phyloP scores from a whole-genome alignment of 2,888 invertebrate species.

The Tubiluchus corallicola region DNA sequence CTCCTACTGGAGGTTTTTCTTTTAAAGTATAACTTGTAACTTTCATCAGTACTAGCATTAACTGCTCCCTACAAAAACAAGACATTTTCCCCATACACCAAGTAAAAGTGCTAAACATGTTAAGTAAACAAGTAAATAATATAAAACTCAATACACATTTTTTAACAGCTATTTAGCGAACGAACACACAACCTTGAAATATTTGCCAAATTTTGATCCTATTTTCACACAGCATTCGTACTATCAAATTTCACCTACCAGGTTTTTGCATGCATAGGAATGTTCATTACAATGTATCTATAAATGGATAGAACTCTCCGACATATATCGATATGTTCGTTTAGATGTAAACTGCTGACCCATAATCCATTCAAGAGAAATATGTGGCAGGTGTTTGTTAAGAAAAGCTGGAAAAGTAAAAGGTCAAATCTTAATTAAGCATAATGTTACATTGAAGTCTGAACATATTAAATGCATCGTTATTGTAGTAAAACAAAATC shows the following conservation, averaged over 20 bases:
- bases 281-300: conserved; percentile 90
- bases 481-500: too few species aligned
- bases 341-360: conserved; percentile 43
- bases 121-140: background rate
- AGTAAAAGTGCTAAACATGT: background rate
- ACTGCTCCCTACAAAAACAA: conserved; percentile 49
- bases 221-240: too few species aligned
- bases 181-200: too few species aligned
- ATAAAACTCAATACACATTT: background rate
- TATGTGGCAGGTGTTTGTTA: conserved; percentile 85
- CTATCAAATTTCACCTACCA: conserved; percentile 61
- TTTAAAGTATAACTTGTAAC: conserved; percentile 71
- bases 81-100: background rate
- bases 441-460: too few species aligned
- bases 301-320: conserved; percentile 89
- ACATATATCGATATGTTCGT: conserved; percentile 87
- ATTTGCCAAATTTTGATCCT: too few species aligned
- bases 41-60: conserved; percentile 64
- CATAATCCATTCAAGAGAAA: conserved; percentile 49
- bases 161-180: too few species aligned
- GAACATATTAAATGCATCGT: too few species aligned
- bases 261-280: conserved; percentile 70
- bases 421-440: too few species aligned
- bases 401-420: conserved; percentile 61
- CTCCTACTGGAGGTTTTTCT: conserved; percentile 52